These are phyloP conservation scores for Sturnira hondurensis DNA, from an alignment of 2,113 vertebrate genomes.

Conservation along the genomic window DNA sequence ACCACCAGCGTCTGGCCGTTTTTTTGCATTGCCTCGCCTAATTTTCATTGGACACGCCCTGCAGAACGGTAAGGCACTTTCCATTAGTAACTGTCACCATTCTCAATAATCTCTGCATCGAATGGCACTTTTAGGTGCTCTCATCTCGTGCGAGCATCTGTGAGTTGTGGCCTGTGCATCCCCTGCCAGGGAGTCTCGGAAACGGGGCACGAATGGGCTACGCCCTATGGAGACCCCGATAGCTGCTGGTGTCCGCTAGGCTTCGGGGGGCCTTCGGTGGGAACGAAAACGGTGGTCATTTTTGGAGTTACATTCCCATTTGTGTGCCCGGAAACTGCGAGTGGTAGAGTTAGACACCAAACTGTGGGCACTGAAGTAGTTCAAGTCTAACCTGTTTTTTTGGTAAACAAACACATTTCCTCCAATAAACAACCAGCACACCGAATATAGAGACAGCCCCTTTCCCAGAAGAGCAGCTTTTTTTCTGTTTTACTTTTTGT, in stretches of 20 bases:
- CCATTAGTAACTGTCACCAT: neutral
- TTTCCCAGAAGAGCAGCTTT: neutral
- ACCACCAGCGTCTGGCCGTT: neutral
- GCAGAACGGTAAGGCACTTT: neutral
- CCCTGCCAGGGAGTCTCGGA: neutral
- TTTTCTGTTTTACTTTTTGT: conserved; percentile 30
- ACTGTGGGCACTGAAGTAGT: neutral
- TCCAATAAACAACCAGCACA: neutral
- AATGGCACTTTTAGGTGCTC: neutral
- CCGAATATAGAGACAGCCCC: neutral
- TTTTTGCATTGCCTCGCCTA: no score
- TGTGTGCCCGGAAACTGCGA: neutral
- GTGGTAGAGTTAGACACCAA: neutral
- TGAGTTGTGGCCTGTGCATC: neutral
- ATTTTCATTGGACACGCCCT: neutral
- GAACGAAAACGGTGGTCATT: neutral
- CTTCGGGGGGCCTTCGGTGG: neutral
- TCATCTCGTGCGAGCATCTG: neutral
- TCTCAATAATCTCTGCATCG: neutral
- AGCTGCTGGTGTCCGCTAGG: neutral
- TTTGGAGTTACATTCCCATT: neutral
- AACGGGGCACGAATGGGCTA: neutral
- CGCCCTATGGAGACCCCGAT: accelerated
- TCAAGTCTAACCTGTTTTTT: neutral
- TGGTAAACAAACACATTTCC: neutral